Conservation (phyloP, 2,113 vertebrate species). For the Xenus cinereus region DNA sequence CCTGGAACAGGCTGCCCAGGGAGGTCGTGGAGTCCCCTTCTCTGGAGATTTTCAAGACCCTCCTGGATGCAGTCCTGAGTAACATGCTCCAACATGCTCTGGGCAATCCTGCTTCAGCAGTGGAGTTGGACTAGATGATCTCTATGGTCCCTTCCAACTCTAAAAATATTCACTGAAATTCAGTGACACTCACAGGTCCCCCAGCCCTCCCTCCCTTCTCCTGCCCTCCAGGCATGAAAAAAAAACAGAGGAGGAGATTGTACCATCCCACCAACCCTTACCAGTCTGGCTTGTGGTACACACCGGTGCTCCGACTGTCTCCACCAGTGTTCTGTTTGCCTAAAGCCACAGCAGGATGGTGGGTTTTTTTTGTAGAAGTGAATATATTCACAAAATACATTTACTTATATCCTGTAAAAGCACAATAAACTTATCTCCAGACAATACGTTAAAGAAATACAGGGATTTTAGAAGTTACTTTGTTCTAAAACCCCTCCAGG, state of each 20-base stretch:
- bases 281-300: neutral
- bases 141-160: too few species aligned
- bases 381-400: neutral
- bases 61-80: too few species aligned
- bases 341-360: neutral
- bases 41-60: too few species aligned
- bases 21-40: too few species aligned
- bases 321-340: neutral
- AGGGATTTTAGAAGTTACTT: constrained; percentile 1
- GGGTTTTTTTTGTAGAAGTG: neutral
- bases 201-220: rapidly evolving
- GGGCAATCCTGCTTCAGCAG: too few species aligned
- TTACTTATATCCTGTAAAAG: neutral
- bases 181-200: rapidly evolving
- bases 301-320: neutral
- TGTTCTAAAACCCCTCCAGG: constrained; percentile 23
- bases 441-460: neutral
- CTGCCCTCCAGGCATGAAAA: neutral
- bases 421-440: neutral
- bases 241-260: rapidly evolving
- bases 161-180: too few species aligned
- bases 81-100: too few species aligned
- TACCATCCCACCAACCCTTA: rapidly evolving
- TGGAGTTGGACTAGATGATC: too few species aligned
- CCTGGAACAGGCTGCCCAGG: too few species aligned